A percentile compares a stretch with the other conserved stretches of the same genome.
Conservation (phyloP, 2,888 invertebrate genomes). For the Busseola fusca region DNA sequence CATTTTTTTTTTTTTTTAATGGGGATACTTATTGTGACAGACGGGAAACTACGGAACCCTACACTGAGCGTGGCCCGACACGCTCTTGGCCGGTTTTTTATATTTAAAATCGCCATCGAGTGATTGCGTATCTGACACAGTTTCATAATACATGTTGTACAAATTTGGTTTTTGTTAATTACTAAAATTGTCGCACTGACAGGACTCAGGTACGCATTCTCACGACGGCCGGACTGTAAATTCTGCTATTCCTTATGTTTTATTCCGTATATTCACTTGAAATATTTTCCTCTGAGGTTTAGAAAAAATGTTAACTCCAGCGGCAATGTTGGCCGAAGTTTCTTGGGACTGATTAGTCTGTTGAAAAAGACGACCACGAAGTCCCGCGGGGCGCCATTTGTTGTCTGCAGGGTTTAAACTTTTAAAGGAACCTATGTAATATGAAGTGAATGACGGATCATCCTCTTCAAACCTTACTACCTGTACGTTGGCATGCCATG, state of each 20-base stretch:
- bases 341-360: not conserved
- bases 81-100: too few species aligned
- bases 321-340: not conserved
- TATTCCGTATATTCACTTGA: too few species aligned
- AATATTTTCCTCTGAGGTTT: not conserved
- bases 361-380: not conserved
- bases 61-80: too few species aligned
- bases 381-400: not conserved
- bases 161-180: not conserved
- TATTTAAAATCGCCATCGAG: too few species aligned
- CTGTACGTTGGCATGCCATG: not conserved
- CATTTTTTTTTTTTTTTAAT: too few species aligned
- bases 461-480: not conserved
- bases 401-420: not conserved
- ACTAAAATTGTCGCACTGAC: not conserved
- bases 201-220: not conserved
- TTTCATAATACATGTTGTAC: not conserved
- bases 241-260: not conserved
- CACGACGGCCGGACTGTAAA: not conserved
- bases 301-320: not conserved
- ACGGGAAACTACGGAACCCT: too few species aligned
- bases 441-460: not conserved
- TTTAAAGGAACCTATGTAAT: not conserved
- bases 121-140: too few species aligned
- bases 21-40: too few species aligned